phyloP scores from a whole-genome alignment of 2,797 vertebrate species.

The Acrocephalus scirpaceus region DNA sequence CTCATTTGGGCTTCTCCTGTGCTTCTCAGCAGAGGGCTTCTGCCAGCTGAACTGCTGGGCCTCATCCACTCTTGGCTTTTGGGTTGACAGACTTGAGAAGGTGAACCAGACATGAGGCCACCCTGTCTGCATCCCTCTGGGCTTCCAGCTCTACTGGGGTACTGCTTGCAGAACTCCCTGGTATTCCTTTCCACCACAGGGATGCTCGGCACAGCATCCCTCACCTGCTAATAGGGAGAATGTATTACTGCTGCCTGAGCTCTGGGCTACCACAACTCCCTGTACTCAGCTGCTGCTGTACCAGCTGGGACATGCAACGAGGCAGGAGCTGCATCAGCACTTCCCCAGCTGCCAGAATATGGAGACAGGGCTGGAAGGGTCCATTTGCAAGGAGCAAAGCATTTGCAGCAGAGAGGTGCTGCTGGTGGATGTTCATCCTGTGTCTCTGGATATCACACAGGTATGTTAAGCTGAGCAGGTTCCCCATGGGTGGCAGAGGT shows the following conservation, averaged over 20 bases:
- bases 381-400: background rate
- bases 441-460: background rate
- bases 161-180: background rate
- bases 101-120: background rate
- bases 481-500: background rate
- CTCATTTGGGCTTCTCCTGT: background rate
- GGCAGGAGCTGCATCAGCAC: background rate
- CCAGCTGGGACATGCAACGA: background rate
- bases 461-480: background rate
- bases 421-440: background rate
- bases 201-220: background rate
- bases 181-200: background rate
- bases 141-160: background rate
- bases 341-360: background rate
- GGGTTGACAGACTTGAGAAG: background rate
- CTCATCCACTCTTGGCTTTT: background rate
- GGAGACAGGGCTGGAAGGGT: rapidly evolving
- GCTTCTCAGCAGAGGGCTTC: background rate
- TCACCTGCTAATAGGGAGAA: background rate
- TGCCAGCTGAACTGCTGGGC: background rate
- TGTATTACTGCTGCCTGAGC: background rate
- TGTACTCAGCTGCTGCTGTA: background rate
- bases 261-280: background rate
- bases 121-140: background rate
- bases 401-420: background rate